These are phyloP conservation scores for Noctuana brunneofusca DNA, from an alignment of 2,888 invertebrate genomes.

Conservation along the genomic window DNA sequence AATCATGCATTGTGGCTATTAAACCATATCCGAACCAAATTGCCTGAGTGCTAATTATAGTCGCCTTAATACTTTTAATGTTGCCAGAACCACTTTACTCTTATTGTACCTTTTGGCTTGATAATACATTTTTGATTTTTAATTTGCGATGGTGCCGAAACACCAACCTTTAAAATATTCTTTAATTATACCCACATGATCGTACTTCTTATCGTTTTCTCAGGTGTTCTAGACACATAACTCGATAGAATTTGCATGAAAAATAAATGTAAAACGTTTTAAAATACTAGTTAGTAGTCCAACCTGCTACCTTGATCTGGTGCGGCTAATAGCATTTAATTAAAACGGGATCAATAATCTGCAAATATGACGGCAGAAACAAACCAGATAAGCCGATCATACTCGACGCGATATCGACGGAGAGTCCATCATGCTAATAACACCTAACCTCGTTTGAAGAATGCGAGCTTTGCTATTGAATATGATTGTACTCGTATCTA, in stretches of 20 bases:
- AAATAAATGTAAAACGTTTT: neutral
- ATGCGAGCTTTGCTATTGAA: neutral
- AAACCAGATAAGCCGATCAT: slow-evolving; percentile 11
- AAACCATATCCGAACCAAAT: neutral
- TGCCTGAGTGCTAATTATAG: neutral
- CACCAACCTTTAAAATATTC: too few relatives aligned
- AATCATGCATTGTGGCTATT: neutral
- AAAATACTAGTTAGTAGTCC: neutral
- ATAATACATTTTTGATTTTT: neutral
- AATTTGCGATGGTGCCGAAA: neutral
- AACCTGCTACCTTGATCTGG: slow-evolving; percentile 1
- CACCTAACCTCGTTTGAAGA: slow-evolving; percentile 18
- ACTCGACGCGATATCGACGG: slow-evolving; percentile 18
- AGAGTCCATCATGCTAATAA: slow-evolving; percentile 14
- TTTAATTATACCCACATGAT: neutral
- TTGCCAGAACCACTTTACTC: neutral
- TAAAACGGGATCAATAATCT: slow-evolving; percentile 26
- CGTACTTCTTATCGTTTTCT: neutral
- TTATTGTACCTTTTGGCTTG: neutral
- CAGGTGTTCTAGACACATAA: neutral
- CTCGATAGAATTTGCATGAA: neutral
- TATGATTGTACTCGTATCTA: neutral
- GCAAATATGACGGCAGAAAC: slow-evolving; percentile 7
- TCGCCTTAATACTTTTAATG: neutral
- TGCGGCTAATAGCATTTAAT: slow-evolving; percentile 14